These are phyloP conservation scores for Holothuria leucospilota DNA, from an alignment of 53 echinoderm and acorn worm genomes.

Conservation along the genomic window DNA sequence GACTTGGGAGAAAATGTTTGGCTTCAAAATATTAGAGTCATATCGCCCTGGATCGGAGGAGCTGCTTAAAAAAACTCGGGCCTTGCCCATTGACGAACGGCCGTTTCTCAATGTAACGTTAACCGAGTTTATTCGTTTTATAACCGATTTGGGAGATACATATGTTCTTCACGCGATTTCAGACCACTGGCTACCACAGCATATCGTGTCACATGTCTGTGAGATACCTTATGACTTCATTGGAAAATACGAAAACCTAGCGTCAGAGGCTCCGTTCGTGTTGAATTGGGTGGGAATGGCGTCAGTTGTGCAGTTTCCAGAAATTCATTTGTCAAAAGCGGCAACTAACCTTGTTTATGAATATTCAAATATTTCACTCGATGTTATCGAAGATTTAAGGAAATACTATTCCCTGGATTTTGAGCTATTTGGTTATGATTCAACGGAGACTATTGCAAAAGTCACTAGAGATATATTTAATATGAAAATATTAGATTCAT, in stretches of 20 bases:
- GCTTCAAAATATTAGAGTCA: constrained; percentile 51
- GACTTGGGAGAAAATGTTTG: constrained; percentile 70
- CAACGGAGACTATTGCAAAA: constrained; percentile 8
- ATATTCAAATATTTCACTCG: constrained; percentile 68
- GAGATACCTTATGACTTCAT: too few relatives aligned
- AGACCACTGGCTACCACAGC: too few relatives aligned
- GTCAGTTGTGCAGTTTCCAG: constrained; percentile 65
- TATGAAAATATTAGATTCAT: background rate
- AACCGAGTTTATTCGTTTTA: constrained; percentile 73
- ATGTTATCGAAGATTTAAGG: constrained; percentile 49
- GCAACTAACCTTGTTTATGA: constrained; percentile 49
- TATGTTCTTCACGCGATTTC: too few relatives aligned
- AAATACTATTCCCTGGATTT: constrained; percentile 73
- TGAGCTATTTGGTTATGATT: too few relatives aligned
- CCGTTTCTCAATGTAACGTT: too few relatives aligned
- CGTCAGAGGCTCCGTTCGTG: constrained; percentile 73
- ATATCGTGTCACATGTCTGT: too few relatives aligned
- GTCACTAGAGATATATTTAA: constrained; percentile 2
- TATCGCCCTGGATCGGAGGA: constrained; percentile 61
- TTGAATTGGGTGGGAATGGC: constrained; percentile 66
- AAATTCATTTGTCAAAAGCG: constrained; percentile 68
- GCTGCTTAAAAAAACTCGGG: background rate
- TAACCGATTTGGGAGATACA: constrained; percentile 68
- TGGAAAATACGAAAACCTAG: too few relatives aligned
- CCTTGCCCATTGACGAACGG: background rate